Percentiles rank a stretch among this genome's conserved stretches.
Conservation (phyloP, 2,888 invertebrate genomes). For the Petrolisthes manimaculis region DNA sequence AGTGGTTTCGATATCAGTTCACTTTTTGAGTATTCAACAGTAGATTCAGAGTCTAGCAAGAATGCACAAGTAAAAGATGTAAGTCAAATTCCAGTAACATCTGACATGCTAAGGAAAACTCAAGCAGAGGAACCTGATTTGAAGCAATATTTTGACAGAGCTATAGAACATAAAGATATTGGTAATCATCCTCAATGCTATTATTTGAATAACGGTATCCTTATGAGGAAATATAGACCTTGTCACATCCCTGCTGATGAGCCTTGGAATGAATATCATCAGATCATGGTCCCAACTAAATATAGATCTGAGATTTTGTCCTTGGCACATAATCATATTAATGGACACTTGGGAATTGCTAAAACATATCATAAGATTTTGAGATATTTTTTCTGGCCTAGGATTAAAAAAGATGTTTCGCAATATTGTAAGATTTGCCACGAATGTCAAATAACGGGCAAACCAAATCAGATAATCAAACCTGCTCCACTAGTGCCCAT, state of each 20-base stretch:
- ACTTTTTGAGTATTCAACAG: no score
- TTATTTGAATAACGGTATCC: constrained; percentile 6
- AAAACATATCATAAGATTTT: constrained; percentile 25
- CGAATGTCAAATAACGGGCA: constrained; percentile 15
- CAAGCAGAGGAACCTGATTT: background rate
- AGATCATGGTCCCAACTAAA: constrained; percentile 2
- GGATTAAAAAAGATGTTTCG: constrained; percentile 17
- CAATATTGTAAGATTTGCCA: constrained; percentile 6
- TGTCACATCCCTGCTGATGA: background rate
- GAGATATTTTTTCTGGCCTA: constrained; percentile 4
- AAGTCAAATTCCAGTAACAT: background rate
- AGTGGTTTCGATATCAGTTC: no score
- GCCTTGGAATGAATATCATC: background rate
- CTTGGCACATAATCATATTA: constrained; percentile 1
- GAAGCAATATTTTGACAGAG: background rate
- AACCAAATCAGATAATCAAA: constrained; percentile 7
- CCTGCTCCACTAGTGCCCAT: background rate
- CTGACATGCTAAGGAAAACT: background rate
- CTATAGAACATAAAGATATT: background rate
- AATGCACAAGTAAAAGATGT: background rate
- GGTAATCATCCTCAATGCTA: background rate
- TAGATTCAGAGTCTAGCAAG: background rate
- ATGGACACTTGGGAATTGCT: constrained; percentile 7
- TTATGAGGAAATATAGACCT: constrained; percentile 22
- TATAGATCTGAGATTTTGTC: background rate